Evolutionary conservation across 2,113 vertebrate species (phyloP).

Genomic region (Nycticryphes semicollaris): DNA sequence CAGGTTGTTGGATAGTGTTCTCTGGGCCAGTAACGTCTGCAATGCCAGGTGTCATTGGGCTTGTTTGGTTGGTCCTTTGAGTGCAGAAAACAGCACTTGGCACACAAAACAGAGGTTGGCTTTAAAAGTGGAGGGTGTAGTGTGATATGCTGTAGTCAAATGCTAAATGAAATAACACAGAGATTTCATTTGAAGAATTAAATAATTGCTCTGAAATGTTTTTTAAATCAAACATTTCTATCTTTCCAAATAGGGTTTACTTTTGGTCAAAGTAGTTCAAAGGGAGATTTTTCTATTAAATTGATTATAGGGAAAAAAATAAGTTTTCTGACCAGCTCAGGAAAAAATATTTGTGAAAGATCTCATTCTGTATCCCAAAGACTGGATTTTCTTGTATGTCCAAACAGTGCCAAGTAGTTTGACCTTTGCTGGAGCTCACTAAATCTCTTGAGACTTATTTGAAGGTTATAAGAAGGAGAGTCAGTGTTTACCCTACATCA

Average conservation of each 20-base stretch:
- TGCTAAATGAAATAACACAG: background rate
- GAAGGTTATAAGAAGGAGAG: background rate
- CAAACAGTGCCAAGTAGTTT: background rate
- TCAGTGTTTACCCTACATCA: background rate
- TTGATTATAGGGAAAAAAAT: background rate
- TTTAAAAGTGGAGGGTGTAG: background rate
- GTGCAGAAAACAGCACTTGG: background rate
- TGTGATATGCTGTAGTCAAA: background rate
- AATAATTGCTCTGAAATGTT: background rate
- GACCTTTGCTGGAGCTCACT: background rate
- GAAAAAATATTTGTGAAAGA: background rate
- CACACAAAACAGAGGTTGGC: background rate
- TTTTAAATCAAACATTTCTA: background rate
- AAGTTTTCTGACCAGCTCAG: background rate
- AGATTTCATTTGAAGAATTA: background rate
- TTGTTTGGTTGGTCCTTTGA: background rate
- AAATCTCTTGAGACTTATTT: background rate
- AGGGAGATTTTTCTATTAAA: background rate
- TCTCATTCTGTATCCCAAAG: background rate
- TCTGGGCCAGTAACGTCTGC: background rate
- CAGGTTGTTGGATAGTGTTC: background rate
- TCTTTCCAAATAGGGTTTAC: background rate
- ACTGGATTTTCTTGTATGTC: background rate
- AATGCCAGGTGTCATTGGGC: background rate
- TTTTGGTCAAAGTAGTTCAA: background rate